Conservation (phyloP, 2,888 invertebrate species). For the Amphipoea oculea region DNA sequence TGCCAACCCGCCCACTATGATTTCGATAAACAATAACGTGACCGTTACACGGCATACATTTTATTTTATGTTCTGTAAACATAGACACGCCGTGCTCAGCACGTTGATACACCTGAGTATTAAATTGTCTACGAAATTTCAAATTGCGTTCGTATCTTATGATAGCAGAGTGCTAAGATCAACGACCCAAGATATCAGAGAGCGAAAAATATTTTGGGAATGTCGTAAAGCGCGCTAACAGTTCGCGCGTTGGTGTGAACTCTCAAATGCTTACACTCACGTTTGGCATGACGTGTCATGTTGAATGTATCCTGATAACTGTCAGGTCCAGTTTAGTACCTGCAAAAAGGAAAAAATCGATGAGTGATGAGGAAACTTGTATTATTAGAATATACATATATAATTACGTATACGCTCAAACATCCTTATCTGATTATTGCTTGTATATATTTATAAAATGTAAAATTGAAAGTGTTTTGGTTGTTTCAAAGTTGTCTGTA, state of each 20-base stretch:
- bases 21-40: slow-evolving; percentile 83
- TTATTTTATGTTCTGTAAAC: slow-evolving; percentile 73
- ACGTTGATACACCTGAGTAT: slow-evolving; percentile 51
- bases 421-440: slow-evolving; percentile 1
- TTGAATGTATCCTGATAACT: slow-evolving; percentile 71
- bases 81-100: slow-evolving; percentile 63
- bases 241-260: slow-evolving; percentile 66
- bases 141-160: slow-evolving; percentile 56
- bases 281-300: slow-evolving; percentile 72
- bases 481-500: slow-evolving; percentile 3
- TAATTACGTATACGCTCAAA: background rate
- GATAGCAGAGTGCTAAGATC: slow-evolving; percentile 67
- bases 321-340: slow-evolving; percentile 78
- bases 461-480: slow-evolving; percentile 44
- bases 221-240: slow-evolving; percentile 60
- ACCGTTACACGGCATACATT: slow-evolving; percentile 80
- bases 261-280: slow-evolving; percentile 71
- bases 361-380: slow-evolving; percentile 46
- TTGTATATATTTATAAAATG: slow-evolving; percentile 6
- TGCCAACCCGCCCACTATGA: slow-evolving; percentile 80
- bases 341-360: slow-evolving; percentile 74
- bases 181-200: slow-evolving; percentile 68
- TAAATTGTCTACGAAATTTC: slow-evolving; percentile 50
- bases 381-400: slow-evolving; percentile 20
- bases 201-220: slow-evolving; percentile 59